These are phyloP conservation scores for Xanthorhoe designata DNA, from an alignment of 2,888 invertebrate genomes.

Conservation along the genomic window DNA sequence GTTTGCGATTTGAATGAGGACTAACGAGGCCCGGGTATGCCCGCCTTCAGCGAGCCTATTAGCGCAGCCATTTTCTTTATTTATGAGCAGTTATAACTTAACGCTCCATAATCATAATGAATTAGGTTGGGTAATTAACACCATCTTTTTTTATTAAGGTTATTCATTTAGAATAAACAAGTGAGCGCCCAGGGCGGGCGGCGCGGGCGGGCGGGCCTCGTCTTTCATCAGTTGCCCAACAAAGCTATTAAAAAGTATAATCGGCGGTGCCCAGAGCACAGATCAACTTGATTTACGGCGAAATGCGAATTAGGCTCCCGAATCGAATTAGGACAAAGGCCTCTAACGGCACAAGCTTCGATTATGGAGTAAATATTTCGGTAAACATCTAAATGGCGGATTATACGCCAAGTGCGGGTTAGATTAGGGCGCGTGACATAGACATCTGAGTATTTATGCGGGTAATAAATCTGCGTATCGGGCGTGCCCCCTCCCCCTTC, in stretches of 20 bases:
- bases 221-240: conserved; percentile 10
- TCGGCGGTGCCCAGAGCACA: conserved; percentile 1
- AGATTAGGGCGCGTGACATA: conserved; percentile 23
- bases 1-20: background rate
- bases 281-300: conserved; percentile 15
- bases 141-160: conserved; percentile 34
- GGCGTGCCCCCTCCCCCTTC: conserved; percentile 8
- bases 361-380: background rate
- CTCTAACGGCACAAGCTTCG: background rate
- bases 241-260: background rate
- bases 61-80: conserved; percentile 17
- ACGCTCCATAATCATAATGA: conserved; percentile 5
- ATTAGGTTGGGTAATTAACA: conserved; percentile 23
- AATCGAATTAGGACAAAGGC: conserved; percentile 11
- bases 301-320: conserved; percentile 3
- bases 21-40: background rate
- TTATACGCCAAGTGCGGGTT: conserved; percentile 15
- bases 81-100: conserved; percentile 18
- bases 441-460: conserved; percentile 33
- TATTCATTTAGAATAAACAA: conserved; percentile 27
- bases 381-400: conserved; percentile 5
- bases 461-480: conserved; percentile 31
- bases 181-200: background rate
- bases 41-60: conserved; percentile 6
- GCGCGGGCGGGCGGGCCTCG: background rate